Conservation (phyloP, 2,888 invertebrate genomes). For the Catocala sponsa region DNA sequence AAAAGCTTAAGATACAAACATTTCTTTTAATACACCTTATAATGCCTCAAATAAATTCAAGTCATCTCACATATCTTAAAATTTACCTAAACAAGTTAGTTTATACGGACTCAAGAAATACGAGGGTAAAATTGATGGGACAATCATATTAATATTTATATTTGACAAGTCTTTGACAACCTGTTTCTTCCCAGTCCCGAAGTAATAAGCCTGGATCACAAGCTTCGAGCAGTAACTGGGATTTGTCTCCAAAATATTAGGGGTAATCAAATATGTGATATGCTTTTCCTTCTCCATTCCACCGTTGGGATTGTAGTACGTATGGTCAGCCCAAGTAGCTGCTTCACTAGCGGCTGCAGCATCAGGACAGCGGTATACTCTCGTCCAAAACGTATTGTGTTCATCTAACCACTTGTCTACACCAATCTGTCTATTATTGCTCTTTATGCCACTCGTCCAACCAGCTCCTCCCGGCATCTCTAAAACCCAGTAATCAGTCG, state of each 20-base stretch:
- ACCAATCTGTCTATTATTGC: constrained; percentile 64
- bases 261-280: constrained; percentile 60
- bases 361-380: constrained; percentile 65
- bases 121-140: constrained; percentile 62
- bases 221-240: constrained; percentile 72
- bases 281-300: constrained; percentile 61
- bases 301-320: constrained; percentile 62
- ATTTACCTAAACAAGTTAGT: constrained; percentile 63
- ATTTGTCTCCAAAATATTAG: constrained; percentile 57
- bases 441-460: constrained; percentile 56
- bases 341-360: constrained; percentile 53
- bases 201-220: constrained; percentile 69
- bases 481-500: constrained; percentile 64
- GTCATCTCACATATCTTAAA: constrained; percentile 46
- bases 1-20: too few relatives aligned
- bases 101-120: constrained; percentile 63
- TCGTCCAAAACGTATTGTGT: constrained; percentile 66
- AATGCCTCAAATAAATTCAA: too few relatives aligned
- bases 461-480: constrained; percentile 68
- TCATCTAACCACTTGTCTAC: constrained; percentile 66
- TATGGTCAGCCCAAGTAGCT: constrained; percentile 66
- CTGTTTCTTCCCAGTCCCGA: constrained; percentile 60
- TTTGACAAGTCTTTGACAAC: constrained; percentile 53
- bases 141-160: constrained; percentile 55
- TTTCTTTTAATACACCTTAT: too few relatives aligned